Evolutionary conservation across 2,113 vertebrate species (phyloP).

Genomic region (Procavia capensis): DNA sequence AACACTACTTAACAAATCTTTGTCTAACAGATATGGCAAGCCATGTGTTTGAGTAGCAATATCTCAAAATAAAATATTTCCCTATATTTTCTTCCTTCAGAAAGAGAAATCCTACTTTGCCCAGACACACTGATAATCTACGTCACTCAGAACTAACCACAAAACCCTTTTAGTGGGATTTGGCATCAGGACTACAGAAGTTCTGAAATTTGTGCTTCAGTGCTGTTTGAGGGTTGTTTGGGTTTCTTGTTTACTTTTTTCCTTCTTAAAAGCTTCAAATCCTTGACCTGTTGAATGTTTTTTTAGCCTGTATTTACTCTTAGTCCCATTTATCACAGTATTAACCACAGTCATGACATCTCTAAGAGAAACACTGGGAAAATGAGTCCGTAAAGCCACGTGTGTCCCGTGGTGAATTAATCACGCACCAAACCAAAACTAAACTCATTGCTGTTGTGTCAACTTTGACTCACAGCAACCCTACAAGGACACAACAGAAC

Average conservation of each 20-base stretch:
- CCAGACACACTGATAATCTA: neutral
- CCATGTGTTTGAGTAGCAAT: neutral
- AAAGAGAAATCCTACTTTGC: slow-evolving; percentile 13
- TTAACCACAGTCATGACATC: neutral
- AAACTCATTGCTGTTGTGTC: too few species aligned
- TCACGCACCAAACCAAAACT: too few species aligned
- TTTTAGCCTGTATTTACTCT: neutral
- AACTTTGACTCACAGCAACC: too few species aligned
- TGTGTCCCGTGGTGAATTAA: neutral
- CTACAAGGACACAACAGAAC: too few species aligned
- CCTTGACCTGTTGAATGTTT: neutral
- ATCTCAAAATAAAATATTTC: neutral
- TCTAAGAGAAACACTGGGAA: neutral
- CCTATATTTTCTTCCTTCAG: neutral
- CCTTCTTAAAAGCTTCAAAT: slow-evolving; percentile 23
- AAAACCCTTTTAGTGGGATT: neutral
- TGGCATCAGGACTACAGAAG: neutral
- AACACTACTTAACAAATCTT: neutral
- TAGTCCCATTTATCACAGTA: neutral
- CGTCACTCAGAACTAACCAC: neutral
- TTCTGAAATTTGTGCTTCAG: neutral
- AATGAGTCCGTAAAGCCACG: neutral
- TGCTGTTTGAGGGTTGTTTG: neutral
- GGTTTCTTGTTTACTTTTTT: neutral
- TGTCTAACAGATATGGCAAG: neutral